Evolutionary conservation across 2,113 vertebrate species (phyloP).

Genomic region (Colaptes auratus): DNA sequence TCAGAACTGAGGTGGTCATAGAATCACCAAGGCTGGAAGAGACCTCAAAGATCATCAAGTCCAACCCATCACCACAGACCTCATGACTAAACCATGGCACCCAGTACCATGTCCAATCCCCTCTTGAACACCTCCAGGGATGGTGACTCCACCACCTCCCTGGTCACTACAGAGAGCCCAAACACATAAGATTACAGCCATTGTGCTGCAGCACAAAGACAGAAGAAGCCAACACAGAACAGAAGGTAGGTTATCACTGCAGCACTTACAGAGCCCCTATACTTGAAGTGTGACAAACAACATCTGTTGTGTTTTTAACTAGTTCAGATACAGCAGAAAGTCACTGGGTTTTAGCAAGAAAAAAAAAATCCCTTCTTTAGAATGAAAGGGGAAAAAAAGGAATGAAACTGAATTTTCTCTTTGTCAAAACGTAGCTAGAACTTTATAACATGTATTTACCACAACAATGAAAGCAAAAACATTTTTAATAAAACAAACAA

Average conservation of each 20-base stretch:
- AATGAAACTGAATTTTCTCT: background rate
- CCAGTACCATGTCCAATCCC: too few species aligned
- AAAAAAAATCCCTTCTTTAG: background rate
- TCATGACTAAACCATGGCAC: too few species aligned
- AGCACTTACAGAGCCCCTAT: background rate
- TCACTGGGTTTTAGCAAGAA: background rate
- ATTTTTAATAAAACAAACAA: background rate
- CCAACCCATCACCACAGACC: too few species aligned
- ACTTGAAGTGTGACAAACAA: background rate
- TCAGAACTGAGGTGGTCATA: background rate
- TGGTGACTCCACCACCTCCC: too few species aligned
- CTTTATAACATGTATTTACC: background rate
- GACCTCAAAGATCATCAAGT: too few species aligned
- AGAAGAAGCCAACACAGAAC: background rate
- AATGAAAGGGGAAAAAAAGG: background rate
- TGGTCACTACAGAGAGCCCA: background rate
- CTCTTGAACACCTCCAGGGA: too few species aligned
- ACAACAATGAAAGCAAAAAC: background rate
- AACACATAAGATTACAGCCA: background rate
- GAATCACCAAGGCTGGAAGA: too few species aligned
- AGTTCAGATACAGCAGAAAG: background rate
- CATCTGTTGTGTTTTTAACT: background rate
- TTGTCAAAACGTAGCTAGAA: background rate
- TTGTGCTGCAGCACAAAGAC: background rate
- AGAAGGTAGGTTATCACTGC: background rate